phyloP scores from a whole-genome alignment of 2,797 vertebrate species.

The Hafferia zeledoni region DNA sequence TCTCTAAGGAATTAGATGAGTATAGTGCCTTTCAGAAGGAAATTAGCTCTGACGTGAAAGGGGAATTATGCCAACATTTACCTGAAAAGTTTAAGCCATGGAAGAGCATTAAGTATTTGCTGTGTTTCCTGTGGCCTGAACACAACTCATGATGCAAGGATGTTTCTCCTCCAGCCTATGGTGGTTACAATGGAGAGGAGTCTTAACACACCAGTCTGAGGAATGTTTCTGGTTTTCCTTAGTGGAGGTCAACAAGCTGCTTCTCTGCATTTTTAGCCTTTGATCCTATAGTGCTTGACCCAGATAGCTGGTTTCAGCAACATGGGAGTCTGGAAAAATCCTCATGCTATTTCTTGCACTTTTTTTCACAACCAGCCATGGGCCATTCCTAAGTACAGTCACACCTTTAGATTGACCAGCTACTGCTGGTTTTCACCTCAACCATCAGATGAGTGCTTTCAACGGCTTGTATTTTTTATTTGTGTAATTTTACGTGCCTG shows the following conservation, averaged over 20 bases:
- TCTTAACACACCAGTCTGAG: background rate
- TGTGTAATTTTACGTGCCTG: background rate
- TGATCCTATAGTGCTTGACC: background rate
- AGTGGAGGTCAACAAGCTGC: background rate
- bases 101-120: background rate
- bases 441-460: background rate
- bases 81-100: background rate
- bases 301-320: background rate
- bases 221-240: background rate
- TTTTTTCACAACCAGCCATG: background rate
- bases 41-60: background rate
- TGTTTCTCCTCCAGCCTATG: background rate
- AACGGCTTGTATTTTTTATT: background rate
- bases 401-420: background rate
- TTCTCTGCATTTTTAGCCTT: background rate
- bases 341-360: background rate
- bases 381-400: background rate
- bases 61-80: background rate
- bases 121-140: background rate
- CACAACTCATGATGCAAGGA: background rate
- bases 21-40: background rate
- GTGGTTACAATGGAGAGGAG: background rate
- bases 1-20: background rate
- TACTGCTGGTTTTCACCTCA: background rate
- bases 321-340: background rate